Conservation (phyloP, 2,113 vertebrate genomes). For the Ceyx melanurus region DNA sequence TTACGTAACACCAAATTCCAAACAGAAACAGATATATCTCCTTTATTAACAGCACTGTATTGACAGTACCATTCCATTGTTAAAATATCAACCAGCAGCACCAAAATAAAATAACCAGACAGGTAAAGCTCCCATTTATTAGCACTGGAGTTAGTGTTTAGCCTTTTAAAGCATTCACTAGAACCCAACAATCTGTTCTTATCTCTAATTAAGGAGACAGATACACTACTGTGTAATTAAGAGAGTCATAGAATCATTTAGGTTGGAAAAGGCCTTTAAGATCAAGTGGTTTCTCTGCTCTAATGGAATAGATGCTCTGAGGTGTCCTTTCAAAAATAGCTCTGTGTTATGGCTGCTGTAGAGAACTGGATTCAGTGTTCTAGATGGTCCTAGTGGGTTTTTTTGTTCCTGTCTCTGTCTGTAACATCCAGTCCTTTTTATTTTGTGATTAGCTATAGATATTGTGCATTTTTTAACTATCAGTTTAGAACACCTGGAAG, state of each 20-base stretch:
- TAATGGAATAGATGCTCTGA: neutral
- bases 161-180: neutral
- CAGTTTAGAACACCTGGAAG: neutral
- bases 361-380: neutral
- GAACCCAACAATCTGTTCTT: neutral
- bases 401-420: neutral
- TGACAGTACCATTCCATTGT: neutral
- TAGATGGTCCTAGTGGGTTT: neutral
- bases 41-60: neutral
- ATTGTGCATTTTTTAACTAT: neutral
- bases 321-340: neutral
- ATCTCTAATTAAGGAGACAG: neutral
- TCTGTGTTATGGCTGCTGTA: neutral
- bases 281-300: neutral
- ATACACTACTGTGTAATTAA: neutral
- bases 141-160: neutral
- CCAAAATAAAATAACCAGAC: neutral
- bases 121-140: neutral
- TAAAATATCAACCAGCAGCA: neutral
- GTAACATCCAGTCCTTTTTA: neutral
- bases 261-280: neutral
- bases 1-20: neutral
- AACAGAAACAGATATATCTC: neutral
- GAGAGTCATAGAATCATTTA: neutral
- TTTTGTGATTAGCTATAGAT: neutral